Evolutionary conservation across 2,113 vertebrate species (phyloP).

Genomic region (Pseudolaguvia tuberculata): DNA sequence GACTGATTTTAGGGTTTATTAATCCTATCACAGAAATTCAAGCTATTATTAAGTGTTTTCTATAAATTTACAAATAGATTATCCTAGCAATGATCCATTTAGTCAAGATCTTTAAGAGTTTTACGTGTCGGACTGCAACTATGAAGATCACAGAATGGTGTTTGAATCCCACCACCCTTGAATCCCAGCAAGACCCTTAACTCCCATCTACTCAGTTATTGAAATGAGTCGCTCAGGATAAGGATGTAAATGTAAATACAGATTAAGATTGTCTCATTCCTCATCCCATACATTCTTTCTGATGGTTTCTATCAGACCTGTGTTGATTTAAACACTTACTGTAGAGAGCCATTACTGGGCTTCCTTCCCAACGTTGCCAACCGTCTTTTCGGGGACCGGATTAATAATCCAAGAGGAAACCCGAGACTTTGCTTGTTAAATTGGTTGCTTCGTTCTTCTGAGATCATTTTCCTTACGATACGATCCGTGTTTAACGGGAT

Average conservation of each 20-base stretch:
- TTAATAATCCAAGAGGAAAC: conserved; percentile 69
- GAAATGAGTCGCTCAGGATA: no score
- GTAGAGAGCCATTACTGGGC: conserved; percentile 71
- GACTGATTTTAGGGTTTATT: not conserved
- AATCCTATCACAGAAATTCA: no score
- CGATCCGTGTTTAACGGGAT: not conserved
- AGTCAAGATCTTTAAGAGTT: no score
- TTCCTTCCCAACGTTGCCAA: conserved; percentile 71
- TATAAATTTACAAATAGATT: no score
- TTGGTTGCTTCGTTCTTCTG: conserved; percentile 67
- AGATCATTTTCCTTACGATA: conserved; percentile 59
- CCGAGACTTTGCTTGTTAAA: conserved; percentile 64
- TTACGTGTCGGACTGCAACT: no score
- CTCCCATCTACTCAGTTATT: no score
- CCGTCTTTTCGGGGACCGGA: conserved; percentile 71
- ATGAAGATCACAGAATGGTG: no score
- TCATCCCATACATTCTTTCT: not conserved
- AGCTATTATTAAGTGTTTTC: no score
- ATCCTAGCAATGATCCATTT: no score
- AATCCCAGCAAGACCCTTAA: no score
- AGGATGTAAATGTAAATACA: no score
- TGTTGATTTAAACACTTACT: conserved; percentile 49
- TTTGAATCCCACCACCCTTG: no score
- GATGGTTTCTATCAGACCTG: not conserved
- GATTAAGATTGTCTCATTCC: not conserved